Conservation (phyloP, 2,888 invertebrate genomes). For the Eupeodes latifasciatus region DNA sequence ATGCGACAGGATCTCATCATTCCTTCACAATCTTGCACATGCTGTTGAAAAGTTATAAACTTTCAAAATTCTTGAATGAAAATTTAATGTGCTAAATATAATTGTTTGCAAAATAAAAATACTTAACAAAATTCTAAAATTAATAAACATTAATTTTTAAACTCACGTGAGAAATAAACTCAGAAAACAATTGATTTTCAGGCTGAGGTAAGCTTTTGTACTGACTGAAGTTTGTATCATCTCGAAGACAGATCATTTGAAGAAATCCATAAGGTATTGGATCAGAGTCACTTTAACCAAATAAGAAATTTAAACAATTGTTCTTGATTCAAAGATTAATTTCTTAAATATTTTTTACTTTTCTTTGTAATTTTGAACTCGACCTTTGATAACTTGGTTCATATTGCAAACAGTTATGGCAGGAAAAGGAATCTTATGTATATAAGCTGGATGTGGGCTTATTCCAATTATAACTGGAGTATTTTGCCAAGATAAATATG, state of each 20-base stretch:
- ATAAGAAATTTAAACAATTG: neutral
- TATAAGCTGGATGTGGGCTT: conserved; percentile 88
- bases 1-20: conserved; percentile 38
- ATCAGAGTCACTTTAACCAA: conserved; percentile 1
- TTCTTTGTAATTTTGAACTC: conserved; percentile 30
- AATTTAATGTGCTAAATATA: too few species aligned
- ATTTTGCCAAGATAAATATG: conserved; percentile 89
- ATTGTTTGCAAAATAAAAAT: neutral
- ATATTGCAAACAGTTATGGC: conserved; percentile 93
- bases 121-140: neutral
- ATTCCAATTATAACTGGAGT: conserved; percentile 92
- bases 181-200: neutral
- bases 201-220: conserved; percentile 17
- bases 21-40: conserved; percentile 59
- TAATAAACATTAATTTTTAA: neutral
- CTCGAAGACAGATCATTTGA: conserved; percentile 30
- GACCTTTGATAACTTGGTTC: conserved; percentile 90
- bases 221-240: conserved; percentile 29
- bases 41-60: conserved; percentile 35
- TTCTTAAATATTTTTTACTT: neutral
- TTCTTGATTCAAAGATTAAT: neutral
- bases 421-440: conserved; percentile 91
- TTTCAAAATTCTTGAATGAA: too few species aligned
- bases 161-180: neutral
- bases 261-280: conserved; percentile 24